Conservation (phyloP, 2,113 vertebrate species). For the Hemiprocne comata region DNA sequence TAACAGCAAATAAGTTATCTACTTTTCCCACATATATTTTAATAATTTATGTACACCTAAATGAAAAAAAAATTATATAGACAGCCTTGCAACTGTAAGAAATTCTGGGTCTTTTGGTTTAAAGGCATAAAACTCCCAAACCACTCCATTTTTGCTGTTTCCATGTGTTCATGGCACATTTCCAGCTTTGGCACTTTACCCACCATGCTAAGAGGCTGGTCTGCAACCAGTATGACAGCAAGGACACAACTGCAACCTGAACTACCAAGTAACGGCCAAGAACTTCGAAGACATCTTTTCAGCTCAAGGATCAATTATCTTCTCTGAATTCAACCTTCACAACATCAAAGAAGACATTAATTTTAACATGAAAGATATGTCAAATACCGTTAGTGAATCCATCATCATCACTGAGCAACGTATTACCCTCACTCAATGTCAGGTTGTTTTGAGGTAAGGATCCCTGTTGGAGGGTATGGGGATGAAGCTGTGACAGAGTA, state of each 20-base stretch:
- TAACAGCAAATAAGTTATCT: neutral
- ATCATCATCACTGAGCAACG: neutral
- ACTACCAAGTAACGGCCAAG: neutral
- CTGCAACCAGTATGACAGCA: neutral
- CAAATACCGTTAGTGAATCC: conserved; percentile 18
- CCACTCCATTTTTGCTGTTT: neutral
- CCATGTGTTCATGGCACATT: neutral
- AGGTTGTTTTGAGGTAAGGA: neutral
- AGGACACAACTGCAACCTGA: neutral
- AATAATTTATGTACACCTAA: neutral
- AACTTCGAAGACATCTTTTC: neutral
- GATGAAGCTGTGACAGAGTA: neutral
- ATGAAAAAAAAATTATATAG: neutral
- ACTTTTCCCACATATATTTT: neutral
- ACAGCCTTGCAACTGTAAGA: neutral
- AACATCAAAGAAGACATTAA: conserved; percentile 18
- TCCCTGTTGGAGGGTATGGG: neutral
- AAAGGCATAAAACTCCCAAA: neutral
- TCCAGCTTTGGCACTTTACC: neutral
- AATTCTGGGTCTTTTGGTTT: neutral
- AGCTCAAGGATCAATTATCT: neutral
- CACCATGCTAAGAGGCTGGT: neutral
- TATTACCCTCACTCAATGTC: neutral
- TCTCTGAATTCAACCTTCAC: conserved; percentile 17
- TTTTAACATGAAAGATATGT: conserved; percentile 21